These are phyloP conservation scores for Hypselothyrea guttata DNA, from an alignment of 2,888 invertebrate genomes.

Conservation along the genomic window DNA sequence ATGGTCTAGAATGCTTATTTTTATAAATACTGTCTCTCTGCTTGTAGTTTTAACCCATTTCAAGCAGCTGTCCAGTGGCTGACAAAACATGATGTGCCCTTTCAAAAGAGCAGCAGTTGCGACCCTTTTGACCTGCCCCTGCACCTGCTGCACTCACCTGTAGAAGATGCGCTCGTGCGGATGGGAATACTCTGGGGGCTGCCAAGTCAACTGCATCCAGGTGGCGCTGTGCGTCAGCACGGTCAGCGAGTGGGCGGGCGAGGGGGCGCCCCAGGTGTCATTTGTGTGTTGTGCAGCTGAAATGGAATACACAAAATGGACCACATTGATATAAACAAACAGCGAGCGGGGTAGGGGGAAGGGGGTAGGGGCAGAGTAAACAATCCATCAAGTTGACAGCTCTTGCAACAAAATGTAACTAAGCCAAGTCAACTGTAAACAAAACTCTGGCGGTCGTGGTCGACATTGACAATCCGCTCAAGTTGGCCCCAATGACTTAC, in stretches of 20 bases:
- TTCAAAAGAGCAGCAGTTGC: too few relatives aligned
- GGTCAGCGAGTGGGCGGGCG: conserved; percentile 90
- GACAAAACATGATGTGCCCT: too few relatives aligned
- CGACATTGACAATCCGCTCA: conserved; percentile 25
- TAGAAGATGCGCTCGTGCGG: conserved; percentile 90
- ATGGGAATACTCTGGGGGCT: conserved; percentile 91
- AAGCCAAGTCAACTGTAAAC: background rate
- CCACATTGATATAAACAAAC: background rate
- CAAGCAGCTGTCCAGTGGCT: too few relatives aligned
- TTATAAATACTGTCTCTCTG: too few relatives aligned
- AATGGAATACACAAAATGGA: background rate
- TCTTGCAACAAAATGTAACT: conserved; percentile 4
- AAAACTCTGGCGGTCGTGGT: too few relatives aligned
- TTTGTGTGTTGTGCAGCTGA: conserved; percentile 29
- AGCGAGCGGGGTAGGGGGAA: background rate
- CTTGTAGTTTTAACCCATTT: too few relatives aligned
- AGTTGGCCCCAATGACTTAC: conserved; percentile 51
- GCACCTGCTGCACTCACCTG: conserved; percentile 83
- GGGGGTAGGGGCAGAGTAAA: too few relatives aligned
- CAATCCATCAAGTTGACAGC: conserved; percentile 13
- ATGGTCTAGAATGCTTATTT: too few relatives aligned
- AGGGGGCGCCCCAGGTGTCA: conserved; percentile 86
- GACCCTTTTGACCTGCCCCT: background rate
- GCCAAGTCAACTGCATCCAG: conserved; percentile 92
- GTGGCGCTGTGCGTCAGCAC: conserved; percentile 91